phyloP scores from a whole-genome alignment of 2,888 invertebrate species.

The Uloborus plumipes region DNA sequence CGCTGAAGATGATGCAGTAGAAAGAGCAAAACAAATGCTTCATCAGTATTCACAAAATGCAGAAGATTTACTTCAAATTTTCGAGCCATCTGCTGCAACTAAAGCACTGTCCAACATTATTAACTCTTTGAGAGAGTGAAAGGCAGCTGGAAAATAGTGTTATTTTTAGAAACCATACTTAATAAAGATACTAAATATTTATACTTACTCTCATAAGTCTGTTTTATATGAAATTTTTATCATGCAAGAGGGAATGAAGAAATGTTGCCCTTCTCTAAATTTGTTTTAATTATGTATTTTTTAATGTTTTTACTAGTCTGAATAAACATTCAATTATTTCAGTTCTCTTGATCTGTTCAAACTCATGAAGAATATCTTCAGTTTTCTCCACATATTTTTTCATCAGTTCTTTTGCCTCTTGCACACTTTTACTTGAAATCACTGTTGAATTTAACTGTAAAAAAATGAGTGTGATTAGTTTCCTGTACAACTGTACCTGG shows the following conservation, averaged over 20 bases:
- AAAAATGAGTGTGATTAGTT: not conserved
- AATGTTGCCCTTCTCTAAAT: not conserved
- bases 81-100: slow-evolving; percentile 85
- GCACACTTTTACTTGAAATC: slow-evolving; percentile 6
- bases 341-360: slow-evolving; percentile 13
- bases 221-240: not conserved
- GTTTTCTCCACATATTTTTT: slow-evolving; percentile 28
- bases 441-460: slow-evolving; percentile 41
- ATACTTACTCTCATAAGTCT: not conserved
- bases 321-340: slow-evolving; percentile 24
- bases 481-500: too few relatives aligned
- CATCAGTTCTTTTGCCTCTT: slow-evolving; percentile 35
- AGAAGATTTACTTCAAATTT: slow-evolving; percentile 80
- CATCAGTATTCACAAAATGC: slow-evolving; percentile 74
- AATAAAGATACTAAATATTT: not conserved
- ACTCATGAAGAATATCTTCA: slow-evolving; percentile 21
- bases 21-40: slow-evolving; percentile 69
- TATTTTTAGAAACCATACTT: slow-evolving; percentile 23
- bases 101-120: slow-evolving; percentile 86
- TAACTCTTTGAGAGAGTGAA: slow-evolving; percentile 59
- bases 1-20: slow-evolving; percentile 66
- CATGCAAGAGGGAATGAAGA: not conserved
- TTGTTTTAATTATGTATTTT: slow-evolving; percentile 5
- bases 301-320: slow-evolving; percentile 32
- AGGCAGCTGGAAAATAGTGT: not conserved